These are phyloP conservation scores for Sprattus sprattus DNA, from an alignment of 2,113 vertebrate genomes.

Conservation along the genomic window DNA sequence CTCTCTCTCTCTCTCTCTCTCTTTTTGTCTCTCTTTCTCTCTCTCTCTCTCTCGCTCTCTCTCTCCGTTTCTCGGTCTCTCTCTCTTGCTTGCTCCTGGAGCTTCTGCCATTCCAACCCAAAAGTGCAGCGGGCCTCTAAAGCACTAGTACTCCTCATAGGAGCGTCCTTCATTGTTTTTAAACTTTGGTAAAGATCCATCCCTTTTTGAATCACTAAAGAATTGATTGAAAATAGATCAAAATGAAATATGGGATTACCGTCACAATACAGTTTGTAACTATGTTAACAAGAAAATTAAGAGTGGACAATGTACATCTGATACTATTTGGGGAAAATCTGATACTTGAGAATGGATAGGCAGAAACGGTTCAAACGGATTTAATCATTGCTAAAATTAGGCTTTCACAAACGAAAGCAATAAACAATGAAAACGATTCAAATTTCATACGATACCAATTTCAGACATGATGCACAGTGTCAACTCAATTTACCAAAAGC, in stretches of 20 bases:
- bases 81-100: not conserved
- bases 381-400: not conserved
- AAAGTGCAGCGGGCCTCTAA: slow-evolving; percentile 37
- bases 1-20: no score
- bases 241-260: not conserved
- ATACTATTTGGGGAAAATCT: not conserved
- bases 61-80: no score
- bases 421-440: not conserved
- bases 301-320: not conserved
- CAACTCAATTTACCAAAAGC: not conserved
- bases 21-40: no score
- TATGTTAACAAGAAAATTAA: slow-evolving; percentile 4
- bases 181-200: slow-evolving; percentile 47
- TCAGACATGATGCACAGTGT: not conserved
- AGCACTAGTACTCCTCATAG: not conserved
- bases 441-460: not conserved
- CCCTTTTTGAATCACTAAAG: not conserved
- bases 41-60: no score
- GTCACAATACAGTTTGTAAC: not conserved
- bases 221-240: not conserved
- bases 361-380: not conserved
- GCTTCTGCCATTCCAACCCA: slow-evolving; percentile 19
- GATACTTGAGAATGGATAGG: not conserved
- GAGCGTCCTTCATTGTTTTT: slow-evolving; percentile 42
- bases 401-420: not conserved